Percentiles rank a stretch among this genome's conserved stretches.
Conservation (phyloP, 2,797 vertebrate species). For the Onychomys torridus region DNA sequence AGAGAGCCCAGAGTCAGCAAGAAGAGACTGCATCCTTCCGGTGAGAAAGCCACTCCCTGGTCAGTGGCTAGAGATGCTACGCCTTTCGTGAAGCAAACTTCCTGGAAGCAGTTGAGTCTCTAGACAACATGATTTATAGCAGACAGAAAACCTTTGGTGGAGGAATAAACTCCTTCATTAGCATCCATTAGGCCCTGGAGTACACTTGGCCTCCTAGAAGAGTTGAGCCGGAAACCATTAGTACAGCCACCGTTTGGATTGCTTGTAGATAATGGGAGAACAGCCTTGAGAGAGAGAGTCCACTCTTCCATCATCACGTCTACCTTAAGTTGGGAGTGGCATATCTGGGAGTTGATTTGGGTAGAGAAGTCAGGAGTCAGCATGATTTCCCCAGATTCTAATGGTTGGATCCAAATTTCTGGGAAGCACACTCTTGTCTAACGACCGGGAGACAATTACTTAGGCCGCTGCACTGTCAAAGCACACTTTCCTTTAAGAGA, state of each 20-base stretch:
- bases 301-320: background rate
- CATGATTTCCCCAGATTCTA: conserved; percentile 37
- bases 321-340: background rate
- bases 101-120: conserved; percentile 64
- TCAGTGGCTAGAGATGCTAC: conserved; percentile 71
- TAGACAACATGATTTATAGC: conserved; percentile 62
- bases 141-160: conserved; percentile 51
- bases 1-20: conserved; percentile 65
- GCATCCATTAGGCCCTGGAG: conserved; percentile 46
- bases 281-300: background rate
- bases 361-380: background rate
- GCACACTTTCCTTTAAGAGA: background rate
- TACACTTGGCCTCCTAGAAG: conserved; percentile 14
- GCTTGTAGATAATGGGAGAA: background rate
- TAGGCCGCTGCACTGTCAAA: background rate
- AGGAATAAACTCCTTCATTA: conserved; percentile 67
- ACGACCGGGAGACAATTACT: background rate
- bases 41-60: conserved; percentile 70
- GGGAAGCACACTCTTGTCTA: background rate
- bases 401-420: background rate
- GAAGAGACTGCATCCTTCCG: conserved; percentile 61
- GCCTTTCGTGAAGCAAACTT: conserved; percentile 66
- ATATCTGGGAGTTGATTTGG: background rate
- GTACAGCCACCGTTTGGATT: background rate
- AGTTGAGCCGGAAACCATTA: conserved; percentile 10